Evolutionary conservation across 2,797 vertebrate species (phyloP), one percentile per base, ranked within the genome.

Genomic region (Sus cebifrons): DNA sequence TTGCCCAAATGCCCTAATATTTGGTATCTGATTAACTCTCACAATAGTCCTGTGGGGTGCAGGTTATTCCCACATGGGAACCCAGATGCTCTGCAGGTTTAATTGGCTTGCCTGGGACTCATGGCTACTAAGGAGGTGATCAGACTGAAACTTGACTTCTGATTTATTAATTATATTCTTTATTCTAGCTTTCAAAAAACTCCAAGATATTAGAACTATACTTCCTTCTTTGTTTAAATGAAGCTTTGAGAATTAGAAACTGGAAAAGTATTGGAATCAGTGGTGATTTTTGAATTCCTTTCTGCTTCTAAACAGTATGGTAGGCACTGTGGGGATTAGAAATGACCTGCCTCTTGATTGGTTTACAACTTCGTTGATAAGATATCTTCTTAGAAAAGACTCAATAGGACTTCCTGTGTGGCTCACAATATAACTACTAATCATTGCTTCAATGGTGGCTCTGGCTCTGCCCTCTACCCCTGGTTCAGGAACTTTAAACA

Each of bases 161-260:
- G 2, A 79, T 81, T 49, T 82, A 77, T 71, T 89, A 29, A 65
- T 27, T 78, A 29, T 74, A 60, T 49, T 65, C 62, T 94, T 89
- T 13, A 40, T 64, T 94, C 40, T 78, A 86, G 29, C 18, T 71
- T 86, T 65, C 82, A 68, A 64, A 75, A 87, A 81, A 60, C 75
- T 15, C 23, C 16, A 0, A 88, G 6, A 5, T 74, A 77, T 81
- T 81, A 82, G 92, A 95, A 54, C 21, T 64, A 2, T 74, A 62
- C 64, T 54, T 85, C 27, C 86, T 91, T 96, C 29, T 82, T 62
- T 60, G 14, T 79, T 95, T 87, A 52, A 96, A 32, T 87, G 75
- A 94, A 86, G 84, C 65, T 74, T 73, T 64, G 73, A 11, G 13
- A 21, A 20, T 68, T 86, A 58, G 60, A 65, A 93, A 90, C 77